Conservation (phyloP, 2,888 invertebrate species). For the Ferdinandea cuprea region DNA sequence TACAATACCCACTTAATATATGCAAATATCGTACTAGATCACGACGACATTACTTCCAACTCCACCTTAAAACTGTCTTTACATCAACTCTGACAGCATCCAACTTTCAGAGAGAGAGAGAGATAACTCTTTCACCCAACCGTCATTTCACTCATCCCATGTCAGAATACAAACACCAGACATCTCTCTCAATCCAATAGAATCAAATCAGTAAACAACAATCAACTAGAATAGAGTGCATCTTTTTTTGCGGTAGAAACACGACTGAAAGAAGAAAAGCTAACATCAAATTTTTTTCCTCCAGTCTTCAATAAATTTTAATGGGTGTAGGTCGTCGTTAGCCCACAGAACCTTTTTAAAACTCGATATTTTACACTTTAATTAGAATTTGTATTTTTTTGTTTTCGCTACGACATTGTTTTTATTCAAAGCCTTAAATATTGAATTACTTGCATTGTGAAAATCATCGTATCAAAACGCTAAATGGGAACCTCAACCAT, state of each 20-base stretch:
- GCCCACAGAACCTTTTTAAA: slow-evolving; percentile 23
- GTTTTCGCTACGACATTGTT: no score
- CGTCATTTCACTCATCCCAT: slow-evolving; percentile 4
- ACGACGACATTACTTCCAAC: background rate
- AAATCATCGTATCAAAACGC: background rate
- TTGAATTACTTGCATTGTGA: slow-evolving; percentile 3
- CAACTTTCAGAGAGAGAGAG: slow-evolving; percentile 7
- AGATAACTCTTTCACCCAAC: no score
- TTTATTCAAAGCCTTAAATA: slow-evolving; percentile 10
- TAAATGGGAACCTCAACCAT: slow-evolving; percentile 39
- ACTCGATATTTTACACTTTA: slow-evolving; percentile 61
- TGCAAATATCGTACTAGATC: background rate
- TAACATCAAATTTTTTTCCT: slow-evolving; percentile 24
- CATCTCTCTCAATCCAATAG: background rate
- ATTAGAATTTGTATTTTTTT: slow-evolving; percentile 52
- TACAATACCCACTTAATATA: no score
- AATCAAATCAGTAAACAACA: slow-evolving; percentile 44
- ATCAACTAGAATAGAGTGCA: slow-evolving; percentile 43
- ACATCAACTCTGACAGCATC: slow-evolving; percentile 7
- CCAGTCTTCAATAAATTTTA: slow-evolving; percentile 62
- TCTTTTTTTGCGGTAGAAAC: slow-evolving; percentile 67
- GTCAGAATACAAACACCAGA: background rate
- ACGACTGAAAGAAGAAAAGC: slow-evolving; percentile 51
- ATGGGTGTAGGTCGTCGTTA: slow-evolving; percentile 56
- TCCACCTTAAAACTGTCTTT: slow-evolving; percentile 23